Evolutionary conservation across 2,797 vertebrate genomes (phyloP), one percentile per base, ranked within the genome.

Genomic region (Morelia viridis): DNA sequence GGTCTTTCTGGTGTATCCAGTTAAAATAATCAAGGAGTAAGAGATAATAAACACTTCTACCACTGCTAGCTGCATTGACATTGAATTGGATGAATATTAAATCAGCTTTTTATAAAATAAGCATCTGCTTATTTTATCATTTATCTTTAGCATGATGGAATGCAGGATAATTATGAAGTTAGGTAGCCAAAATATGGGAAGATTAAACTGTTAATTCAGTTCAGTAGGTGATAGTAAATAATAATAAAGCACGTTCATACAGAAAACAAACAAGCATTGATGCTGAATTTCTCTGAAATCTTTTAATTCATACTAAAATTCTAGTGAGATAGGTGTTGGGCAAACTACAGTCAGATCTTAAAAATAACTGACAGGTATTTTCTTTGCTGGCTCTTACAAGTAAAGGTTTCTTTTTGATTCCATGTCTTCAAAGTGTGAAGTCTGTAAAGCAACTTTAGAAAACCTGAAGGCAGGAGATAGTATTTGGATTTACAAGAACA

Each of bases 391-490:
- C 19, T 89, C 65, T 90, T 61, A 87, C 64, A n/a, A 64, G 9
- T 19, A 35, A 89, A 85, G 7, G 1, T 46, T 46, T 84, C 3
- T 65, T 24, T 61, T 84, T 53, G 24, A 80, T 56, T 50, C 57
- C 56, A 6, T 87, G 28, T 86, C 31, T 95, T 95, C 24, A 95
- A 41, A 99, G 99, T 99, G 99, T 96, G 98, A 98, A 95, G 98
- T 99, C 95, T 99, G 99, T 95, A 98, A 98, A 89, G 89, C 41
- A 86, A 95, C 97, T 94, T 97, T 99, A 97, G 98, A 98, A 95
- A 96, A 99, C 89, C 95, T 99, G 95, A 98, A 98, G 96, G 99
- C 99, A 4, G 99, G 99, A 86, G 99, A 99, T 96, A 99, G 97
- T 95, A 97, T 99, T 97, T 99, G 99, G 99, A 97, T 99, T 96